A percentile compares a stretch with the other conserved stretches of the same genome.
These are phyloP conservation scores for Subacronicta megacephala DNA, from an alignment of 2,888 invertebrate genomes.

Conservation along the genomic window DNA sequence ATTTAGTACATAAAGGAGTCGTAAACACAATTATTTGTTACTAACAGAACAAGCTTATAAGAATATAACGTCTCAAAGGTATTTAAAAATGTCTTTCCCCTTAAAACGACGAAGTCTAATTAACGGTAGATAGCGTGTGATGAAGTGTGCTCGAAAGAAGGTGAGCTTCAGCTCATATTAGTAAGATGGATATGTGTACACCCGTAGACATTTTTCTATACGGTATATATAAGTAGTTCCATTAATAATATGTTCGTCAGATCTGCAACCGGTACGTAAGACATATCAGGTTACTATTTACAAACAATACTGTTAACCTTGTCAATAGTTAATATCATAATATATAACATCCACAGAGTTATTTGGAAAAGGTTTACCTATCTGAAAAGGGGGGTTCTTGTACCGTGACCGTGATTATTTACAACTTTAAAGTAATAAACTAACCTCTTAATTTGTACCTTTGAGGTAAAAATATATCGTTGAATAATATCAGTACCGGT, in stretches of 20 bases:
- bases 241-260: background rate
- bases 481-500: slow-evolving; percentile 14
- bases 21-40: no score
- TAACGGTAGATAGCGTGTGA: slow-evolving; percentile 4
- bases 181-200: slow-evolving; percentile 6
- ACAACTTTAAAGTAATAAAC: no score
- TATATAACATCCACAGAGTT: no score
- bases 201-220: background rate
- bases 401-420: no score
- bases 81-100: background rate
- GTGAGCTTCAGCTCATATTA: background rate
- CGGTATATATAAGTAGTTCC: background rate
- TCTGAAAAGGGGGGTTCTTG: no score
- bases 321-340: slow-evolving; percentile 6
- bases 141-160: slow-evolving; percentile 5
- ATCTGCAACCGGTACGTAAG: slow-evolving; percentile 7
- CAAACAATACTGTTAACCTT: background rate
- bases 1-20: no score
- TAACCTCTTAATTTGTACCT: no score
- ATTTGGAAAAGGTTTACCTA: no score
- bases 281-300: slow-evolving; percentile 29
- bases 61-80: no score
- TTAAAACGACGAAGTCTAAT: slow-evolving; percentile 14
- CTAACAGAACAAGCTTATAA: no score
- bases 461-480: background rate